phyloP scores from a whole-genome alignment of 2,113 vertebrate species.

The Diglossa brunneiventris region DNA sequence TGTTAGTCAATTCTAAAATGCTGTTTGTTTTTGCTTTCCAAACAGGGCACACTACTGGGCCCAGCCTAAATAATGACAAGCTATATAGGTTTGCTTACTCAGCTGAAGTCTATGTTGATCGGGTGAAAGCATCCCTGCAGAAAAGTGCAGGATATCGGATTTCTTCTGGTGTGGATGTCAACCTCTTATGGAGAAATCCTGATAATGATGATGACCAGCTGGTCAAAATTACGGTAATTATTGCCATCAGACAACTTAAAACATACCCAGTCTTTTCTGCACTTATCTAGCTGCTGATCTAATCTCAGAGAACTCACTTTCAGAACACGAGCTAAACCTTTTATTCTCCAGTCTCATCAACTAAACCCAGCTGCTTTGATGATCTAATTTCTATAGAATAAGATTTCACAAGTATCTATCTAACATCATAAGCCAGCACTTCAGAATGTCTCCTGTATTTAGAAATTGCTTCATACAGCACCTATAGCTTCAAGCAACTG shows the following conservation, averaged over 20 bases:
- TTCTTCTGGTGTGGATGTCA: constrained; percentile 81
- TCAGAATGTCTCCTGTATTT: background rate
- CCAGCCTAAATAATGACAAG: constrained; percentile 87
- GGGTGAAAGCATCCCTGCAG: constrained; percentile 71
- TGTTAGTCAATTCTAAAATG: background rate
- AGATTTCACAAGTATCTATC: background rate
- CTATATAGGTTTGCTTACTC: constrained; percentile 89
- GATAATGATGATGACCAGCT: constrained; percentile 88
- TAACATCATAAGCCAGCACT: background rate
- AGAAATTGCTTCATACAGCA: background rate
- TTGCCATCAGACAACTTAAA: background rate
- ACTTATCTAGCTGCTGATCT: background rate
- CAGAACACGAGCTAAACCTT: background rate
- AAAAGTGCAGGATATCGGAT: constrained; percentile 83
- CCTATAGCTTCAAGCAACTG: background rate
- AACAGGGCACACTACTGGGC: constrained; percentile 86
- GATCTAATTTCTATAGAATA: background rate
- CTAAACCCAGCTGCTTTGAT: background rate
- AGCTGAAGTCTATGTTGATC: constrained; percentile 84
- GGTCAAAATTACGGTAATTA: constrained; percentile 81
- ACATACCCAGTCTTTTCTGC: background rate
- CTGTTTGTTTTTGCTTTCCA: background rate
- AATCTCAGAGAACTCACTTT: background rate
- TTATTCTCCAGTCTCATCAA: background rate
- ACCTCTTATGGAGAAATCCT: constrained; percentile 89